Evolutionary conservation across 2,113 vertebrate genomes (phyloP).

Genomic region (Pterocles gutturalis): DNA sequence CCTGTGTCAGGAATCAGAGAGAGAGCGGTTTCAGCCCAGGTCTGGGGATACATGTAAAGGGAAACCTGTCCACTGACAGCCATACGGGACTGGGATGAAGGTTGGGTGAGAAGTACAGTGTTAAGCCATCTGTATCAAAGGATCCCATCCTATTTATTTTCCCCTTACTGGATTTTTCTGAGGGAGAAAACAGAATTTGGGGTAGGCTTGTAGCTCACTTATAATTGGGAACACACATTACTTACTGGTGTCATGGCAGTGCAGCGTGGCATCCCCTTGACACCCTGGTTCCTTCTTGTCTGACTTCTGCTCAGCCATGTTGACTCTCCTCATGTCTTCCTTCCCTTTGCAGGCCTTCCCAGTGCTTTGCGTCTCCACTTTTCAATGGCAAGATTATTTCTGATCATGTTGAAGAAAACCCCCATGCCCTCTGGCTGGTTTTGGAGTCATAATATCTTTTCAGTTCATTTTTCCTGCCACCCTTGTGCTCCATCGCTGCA

Average conservation of each 20-base stretch:
- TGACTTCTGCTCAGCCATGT: not conserved
- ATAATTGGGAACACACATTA: not conserved
- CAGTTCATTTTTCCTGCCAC: not conserved
- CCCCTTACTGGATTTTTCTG: not conserved
- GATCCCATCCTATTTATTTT: not conserved
- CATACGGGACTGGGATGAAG: fast-evolving
- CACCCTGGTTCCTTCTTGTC: not conserved
- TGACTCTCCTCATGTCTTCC: not conserved
- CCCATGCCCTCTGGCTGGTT: not conserved
- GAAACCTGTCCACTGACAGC: fast-evolving
- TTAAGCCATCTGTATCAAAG: not conserved
- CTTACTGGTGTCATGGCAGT: not conserved
- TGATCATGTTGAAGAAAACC: not conserved
- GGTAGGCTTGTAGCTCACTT: not conserved
- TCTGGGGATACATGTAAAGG: not conserved
- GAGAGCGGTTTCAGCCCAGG: not conserved
- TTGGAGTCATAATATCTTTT: not conserved
- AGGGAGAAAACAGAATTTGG: not conserved
- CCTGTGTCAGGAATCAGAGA: not conserved
- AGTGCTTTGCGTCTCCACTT: not conserved
- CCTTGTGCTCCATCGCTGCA: not conserved
- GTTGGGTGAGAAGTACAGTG: not conserved
- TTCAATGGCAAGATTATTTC: not conserved
- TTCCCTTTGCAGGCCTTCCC: not conserved
- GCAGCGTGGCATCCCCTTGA: not conserved